phyloP scores from a whole-genome alignment of 2,797 vertebrate species.

The Acanthurus tractus region DNA sequence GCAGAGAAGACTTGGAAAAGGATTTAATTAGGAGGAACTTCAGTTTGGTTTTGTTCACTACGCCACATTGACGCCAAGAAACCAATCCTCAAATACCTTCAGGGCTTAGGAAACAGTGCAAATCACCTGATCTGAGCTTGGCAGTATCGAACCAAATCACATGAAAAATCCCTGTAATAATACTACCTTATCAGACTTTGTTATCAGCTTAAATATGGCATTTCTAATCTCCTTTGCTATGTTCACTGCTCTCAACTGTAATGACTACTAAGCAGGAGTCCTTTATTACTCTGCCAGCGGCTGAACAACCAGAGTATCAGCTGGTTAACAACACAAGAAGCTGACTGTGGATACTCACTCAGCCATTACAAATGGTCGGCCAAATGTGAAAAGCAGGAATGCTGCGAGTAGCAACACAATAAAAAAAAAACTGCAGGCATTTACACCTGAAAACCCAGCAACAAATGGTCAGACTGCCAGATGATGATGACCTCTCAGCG shows the following conservation, averaged over 20 bases:
- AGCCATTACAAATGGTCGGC: slow-evolving; percentile 52
- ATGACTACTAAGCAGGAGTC: not conserved
- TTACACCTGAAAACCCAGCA: not conserved
- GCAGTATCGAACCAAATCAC: slow-evolving; percentile 21
- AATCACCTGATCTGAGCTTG: slow-evolving; percentile 44
- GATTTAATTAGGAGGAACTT: slow-evolving; percentile 31
- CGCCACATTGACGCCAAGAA: slow-evolving; percentile 1
- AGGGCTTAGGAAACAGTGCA: not conserved
- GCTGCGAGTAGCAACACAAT: slow-evolving; percentile 18
- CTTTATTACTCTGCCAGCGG: slow-evolving; percentile 29
- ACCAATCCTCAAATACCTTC: slow-evolving; percentile 33
- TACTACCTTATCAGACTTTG: slow-evolving; percentile 18
- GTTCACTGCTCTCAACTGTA: not conserved
- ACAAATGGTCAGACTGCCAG: not conserved
- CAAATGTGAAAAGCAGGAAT: slow-evolving; percentile 66
- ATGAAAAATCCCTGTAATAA: slow-evolving; percentile 20
- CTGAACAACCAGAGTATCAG: slow-evolving; percentile 6
- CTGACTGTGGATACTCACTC: slow-evolving; percentile 42
- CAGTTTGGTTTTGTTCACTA: slow-evolving; percentile 4
- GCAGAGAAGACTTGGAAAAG: slow-evolving; percentile 4
- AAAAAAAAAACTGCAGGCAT: slow-evolving; percentile 13
- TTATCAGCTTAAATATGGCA: slow-evolving; percentile 42
- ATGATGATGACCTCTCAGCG: not conserved
- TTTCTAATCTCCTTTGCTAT: slow-evolving; percentile 57
- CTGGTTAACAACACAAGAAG: slow-evolving; percentile 25